Conservation (phyloP, 2,113 vertebrate species). For the Calidris pugnax region DNA sequence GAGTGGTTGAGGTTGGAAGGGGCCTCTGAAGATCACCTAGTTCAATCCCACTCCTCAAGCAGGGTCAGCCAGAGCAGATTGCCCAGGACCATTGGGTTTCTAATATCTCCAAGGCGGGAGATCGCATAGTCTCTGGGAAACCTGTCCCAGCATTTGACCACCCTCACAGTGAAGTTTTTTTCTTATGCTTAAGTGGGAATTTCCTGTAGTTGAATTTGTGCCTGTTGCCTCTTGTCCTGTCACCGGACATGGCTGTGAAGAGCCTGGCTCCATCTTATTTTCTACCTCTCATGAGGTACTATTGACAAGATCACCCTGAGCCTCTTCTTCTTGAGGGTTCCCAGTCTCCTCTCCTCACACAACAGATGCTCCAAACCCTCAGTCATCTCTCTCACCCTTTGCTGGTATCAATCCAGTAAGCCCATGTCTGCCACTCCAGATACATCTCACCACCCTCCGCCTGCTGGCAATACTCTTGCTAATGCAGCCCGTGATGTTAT, state of each 20-base stretch:
- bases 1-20: background rate
- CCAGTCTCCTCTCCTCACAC: background rate
- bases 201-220: background rate
- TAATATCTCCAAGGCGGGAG: background rate
- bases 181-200: background rate
- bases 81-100: background rate
- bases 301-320: background rate
- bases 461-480: background rate
- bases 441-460: rapidly evolving
- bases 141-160: background rate
- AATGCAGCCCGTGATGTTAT: background rate
- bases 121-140: background rate
- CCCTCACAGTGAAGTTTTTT: background rate
- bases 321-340: background rate
- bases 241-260: background rate
- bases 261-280: background rate
- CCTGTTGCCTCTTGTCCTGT: background rate
- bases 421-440: background rate
- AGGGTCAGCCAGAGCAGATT: background rate
- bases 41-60: background rate
- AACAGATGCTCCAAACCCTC: background rate
- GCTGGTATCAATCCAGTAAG: background rate
- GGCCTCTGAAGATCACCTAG: background rate
- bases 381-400: background rate
- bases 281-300: background rate